These are phyloP conservation scores for Drosophila sproati DNA, from an alignment of 1,140 invertebrate species.

Conservation along the genomic window DNA sequence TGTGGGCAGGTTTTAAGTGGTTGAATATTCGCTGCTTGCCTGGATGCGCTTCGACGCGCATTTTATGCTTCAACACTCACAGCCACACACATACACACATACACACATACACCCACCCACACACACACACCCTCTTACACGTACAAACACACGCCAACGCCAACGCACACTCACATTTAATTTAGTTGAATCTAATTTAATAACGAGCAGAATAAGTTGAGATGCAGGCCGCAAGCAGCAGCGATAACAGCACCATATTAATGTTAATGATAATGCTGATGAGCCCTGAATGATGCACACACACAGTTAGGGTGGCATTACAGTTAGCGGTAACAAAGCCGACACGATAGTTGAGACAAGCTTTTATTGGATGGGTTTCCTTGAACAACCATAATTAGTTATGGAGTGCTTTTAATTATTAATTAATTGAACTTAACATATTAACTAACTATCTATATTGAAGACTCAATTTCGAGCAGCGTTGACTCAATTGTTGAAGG, in stretches of 20 bases:
- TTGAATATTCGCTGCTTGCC: slow-evolving; percentile 39
- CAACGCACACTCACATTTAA: slow-evolving; percentile 50
- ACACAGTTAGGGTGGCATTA: not conserved
- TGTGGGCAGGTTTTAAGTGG: not conserved
- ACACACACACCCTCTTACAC: not conserved
- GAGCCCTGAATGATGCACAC: slow-evolving; percentile 17
- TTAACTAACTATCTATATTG: no score
- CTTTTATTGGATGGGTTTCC: no score
- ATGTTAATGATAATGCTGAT: slow-evolving; percentile 50
- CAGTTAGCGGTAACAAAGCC: not conserved
- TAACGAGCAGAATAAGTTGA: slow-evolving; percentile 61
- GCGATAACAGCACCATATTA: slow-evolving; percentile 46
- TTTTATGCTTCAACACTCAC: slow-evolving; percentile 54
- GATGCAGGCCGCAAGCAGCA: slow-evolving; percentile 27
- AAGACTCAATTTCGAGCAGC: no score
- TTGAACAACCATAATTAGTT: no score
- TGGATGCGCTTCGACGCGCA: slow-evolving; percentile 73
- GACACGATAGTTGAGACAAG: no score
- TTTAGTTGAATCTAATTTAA: slow-evolving; percentile 77
- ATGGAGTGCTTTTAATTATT: no score
- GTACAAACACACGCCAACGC: not conserved
- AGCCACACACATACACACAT: slow-evolving; percentile 23
- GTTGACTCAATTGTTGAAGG: no score
- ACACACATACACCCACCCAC: slow-evolving; percentile 11
- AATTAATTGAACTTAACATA: no score